Evolutionary conservation across 2,888 invertebrate genomes (phyloP).

Genomic region (Geotrupes spiniger): DNA sequence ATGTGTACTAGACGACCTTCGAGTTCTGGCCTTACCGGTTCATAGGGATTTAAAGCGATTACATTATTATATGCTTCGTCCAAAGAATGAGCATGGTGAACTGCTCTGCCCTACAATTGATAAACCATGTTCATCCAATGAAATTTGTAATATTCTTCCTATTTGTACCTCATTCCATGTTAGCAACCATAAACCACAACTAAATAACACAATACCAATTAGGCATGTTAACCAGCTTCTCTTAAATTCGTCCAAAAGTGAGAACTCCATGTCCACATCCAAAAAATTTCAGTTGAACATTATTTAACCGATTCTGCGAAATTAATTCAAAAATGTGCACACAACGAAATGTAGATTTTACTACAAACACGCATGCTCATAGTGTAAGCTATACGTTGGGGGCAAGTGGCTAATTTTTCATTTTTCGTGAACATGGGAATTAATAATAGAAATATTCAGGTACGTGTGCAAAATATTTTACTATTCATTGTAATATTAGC

Average conservation of each 20-base stretch:
- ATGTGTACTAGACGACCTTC: constrained; percentile 78
- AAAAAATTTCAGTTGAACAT: background rate
- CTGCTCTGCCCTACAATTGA: constrained; percentile 66
- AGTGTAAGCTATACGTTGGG: constrained; percentile 28
- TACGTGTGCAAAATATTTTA: too few relatives aligned
- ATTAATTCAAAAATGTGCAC: too few relatives aligned
- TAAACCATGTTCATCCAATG: constrained; percentile 12
- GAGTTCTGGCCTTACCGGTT: constrained; percentile 56
- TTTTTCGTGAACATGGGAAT: background rate
- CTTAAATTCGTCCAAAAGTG: constrained; percentile 57
- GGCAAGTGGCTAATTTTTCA: constrained; percentile 13
- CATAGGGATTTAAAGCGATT: constrained; percentile 51
- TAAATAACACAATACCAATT: constrained; percentile 65
- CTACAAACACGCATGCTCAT: constrained; percentile 33
- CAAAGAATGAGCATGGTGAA: constrained; percentile 73
- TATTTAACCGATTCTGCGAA: background rate
- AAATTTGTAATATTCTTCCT: constrained; percentile 2
- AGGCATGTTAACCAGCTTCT: constrained; percentile 71
- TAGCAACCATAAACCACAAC: constrained; percentile 66
- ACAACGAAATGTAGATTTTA: background rate
- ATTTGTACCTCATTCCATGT: constrained; percentile 79
- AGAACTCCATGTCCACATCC: constrained; percentile 28
- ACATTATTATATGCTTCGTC: constrained; percentile 73
- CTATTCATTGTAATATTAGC: too few relatives aligned
- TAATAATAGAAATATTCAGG: too few relatives aligned